A percentile compares a stretch with the other conserved stretches of the same genome.
phyloP scores from a whole-genome alignment of 2,113 vertebrate species.

The Triplophysa dalaica region DNA sequence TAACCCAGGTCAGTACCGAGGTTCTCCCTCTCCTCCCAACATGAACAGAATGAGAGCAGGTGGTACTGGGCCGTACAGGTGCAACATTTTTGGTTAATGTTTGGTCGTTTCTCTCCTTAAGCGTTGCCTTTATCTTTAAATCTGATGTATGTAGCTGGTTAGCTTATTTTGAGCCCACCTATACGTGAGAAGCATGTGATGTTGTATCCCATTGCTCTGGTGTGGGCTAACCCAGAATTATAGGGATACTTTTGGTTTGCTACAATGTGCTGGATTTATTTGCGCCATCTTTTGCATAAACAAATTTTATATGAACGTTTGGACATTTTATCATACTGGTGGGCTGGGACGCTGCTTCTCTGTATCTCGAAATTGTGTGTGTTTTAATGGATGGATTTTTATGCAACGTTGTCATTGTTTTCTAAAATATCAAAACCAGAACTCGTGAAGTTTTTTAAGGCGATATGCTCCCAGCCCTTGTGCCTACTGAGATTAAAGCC shows the following conservation, averaged over 20 bases:
- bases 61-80: conserved; percentile 5
- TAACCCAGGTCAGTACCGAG: conserved; percentile 85
- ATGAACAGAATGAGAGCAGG: background rate
- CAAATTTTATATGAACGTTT: too few relatives aligned
- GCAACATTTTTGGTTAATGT: background rate
- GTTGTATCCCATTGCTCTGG: conserved; percentile 28
- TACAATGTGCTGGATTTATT: background rate
- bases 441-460: conserved; percentile 37
- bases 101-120: background rate
- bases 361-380: background rate
- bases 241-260: conserved; percentile 51
- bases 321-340: conserved; percentile 40
- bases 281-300: background rate
- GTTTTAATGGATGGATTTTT: conserved; percentile 28
- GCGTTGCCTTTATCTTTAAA: background rate
- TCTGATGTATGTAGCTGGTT: background rate
- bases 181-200: background rate
- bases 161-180: background rate
- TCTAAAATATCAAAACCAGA: conserved; percentile 48
- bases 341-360: conserved; percentile 37
- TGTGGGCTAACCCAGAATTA: conserved; percentile 57
- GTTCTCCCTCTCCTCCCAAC: background rate
- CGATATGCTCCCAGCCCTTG: conserved; percentile 40
- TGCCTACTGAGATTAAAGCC: conserved; percentile 25
- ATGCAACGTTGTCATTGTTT: conserved; percentile 45